Evolutionary conservation across 2,888 invertebrate species (phyloP).

Genomic region (Polymixis lichenea): DNA sequence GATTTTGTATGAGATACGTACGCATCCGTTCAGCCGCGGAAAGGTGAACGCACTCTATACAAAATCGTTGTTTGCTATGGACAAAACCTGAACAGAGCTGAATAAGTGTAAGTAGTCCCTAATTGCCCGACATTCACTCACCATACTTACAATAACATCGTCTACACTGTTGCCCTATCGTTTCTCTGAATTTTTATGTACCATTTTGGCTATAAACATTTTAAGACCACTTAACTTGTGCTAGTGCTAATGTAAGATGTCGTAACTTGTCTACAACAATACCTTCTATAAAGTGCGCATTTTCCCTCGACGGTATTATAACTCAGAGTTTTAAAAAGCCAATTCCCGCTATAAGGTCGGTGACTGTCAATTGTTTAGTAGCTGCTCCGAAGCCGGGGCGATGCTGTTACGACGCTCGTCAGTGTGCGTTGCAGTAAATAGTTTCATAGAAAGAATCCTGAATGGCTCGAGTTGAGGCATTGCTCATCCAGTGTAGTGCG

Average conservation of each 20-base stretch:
- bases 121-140: constrained; percentile 1
- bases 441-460: not conserved
- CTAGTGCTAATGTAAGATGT: constrained; percentile 45
- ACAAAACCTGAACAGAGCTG: too few relatives aligned
- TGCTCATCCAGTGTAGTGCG: not conserved
- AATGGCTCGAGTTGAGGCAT: not conserved
- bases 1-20: too few relatives aligned
- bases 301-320: not conserved
- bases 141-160: constrained; percentile 1
- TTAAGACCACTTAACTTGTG: constrained; percentile 45
- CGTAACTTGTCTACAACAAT: constrained; percentile 3
- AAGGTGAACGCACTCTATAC: too few relatives aligned
- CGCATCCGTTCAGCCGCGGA: too few relatives aligned
- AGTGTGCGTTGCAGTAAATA: not conserved
- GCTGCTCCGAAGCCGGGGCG: too few relatives aligned
- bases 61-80: too few relatives aligned
- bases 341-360: not conserved
- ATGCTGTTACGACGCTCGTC: not conserved
- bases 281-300: not conserved
- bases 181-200: constrained; percentile 26
- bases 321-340: constrained; percentile 1
- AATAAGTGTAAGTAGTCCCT: too few relatives aligned
- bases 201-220: constrained; percentile 48
- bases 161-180: constrained; percentile 25
- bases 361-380: not conserved